Conservation (phyloP, 2,888 invertebrate species). For the Eupithecia centaureata region DNA sequence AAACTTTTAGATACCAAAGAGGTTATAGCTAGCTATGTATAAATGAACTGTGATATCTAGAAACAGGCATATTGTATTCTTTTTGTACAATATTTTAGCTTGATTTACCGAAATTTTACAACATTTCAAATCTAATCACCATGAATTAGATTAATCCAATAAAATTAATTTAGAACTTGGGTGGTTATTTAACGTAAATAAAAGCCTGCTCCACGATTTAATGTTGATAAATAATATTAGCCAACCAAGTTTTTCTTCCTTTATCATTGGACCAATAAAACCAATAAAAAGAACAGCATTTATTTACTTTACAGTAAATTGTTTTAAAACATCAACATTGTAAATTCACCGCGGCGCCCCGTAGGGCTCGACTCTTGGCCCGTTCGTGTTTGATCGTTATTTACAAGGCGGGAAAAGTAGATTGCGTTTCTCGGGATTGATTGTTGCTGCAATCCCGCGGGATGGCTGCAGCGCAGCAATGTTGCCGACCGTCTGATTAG, state of each 20-base stretch:
- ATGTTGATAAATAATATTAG: background rate
- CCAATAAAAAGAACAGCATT: background rate
- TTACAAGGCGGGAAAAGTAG: constrained; percentile 74
- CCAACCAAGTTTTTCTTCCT: background rate
- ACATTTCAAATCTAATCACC: too few species aligned
- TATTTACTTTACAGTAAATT: background rate
- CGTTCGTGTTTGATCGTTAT: constrained; percentile 64
- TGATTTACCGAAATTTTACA: too few species aligned
- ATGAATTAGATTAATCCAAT: too few species aligned
- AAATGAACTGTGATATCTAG: background rate
- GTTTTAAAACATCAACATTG: constrained; percentile 18
- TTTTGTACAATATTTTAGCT: too few species aligned
- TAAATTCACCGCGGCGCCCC: constrained; percentile 43
- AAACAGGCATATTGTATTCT: background rate
- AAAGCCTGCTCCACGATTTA: background rate
- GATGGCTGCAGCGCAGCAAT: constrained; percentile 64
- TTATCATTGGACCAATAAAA: background rate
- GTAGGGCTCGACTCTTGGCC: constrained; percentile 37
- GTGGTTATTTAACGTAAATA: background rate
- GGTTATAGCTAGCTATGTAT: background rate
- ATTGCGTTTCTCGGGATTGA: constrained; percentile 71
- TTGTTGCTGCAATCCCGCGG: constrained; percentile 62
- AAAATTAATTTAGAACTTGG: too few species aligned
- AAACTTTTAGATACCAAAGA: constrained; percentile 8
- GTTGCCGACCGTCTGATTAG: constrained; percentile 52